Percentiles rank a stretch among this genome's conserved stretches.
phyloP scores from a whole-genome alignment of 2,113 vertebrate species.

The Ploceus nigricollis region DNA sequence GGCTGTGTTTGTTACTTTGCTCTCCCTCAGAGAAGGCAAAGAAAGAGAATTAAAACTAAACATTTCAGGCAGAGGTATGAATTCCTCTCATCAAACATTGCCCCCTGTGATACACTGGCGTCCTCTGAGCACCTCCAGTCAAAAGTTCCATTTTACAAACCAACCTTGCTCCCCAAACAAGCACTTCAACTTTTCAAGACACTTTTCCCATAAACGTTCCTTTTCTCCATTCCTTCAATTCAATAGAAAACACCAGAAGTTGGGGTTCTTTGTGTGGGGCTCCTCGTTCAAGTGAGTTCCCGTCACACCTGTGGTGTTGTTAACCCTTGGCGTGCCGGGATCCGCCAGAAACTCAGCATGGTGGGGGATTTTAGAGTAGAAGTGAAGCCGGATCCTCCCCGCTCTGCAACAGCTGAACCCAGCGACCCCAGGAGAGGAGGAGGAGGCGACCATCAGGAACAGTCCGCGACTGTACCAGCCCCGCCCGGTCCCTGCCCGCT shows the following conservation, averaged over 20 bases:
- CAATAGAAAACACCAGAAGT: background rate
- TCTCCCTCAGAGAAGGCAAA: background rate
- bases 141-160: background rate
- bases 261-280: background rate
- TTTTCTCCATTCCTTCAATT: background rate
- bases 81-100: background rate
- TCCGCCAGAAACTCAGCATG: background rate
- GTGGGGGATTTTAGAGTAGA: background rate
- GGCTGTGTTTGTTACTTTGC: background rate
- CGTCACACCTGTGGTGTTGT: background rate
- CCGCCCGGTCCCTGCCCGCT: background rate
- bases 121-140: background rate
- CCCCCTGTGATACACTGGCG: background rate
- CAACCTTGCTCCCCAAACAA: background rate
- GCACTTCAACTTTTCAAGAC: background rate
- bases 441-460: background rate
- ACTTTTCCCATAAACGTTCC: background rate
- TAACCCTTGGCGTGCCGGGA: background rate
- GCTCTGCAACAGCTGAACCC: background rate
- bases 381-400: background rate
- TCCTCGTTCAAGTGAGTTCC: background rate
- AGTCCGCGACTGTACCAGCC: fast-evolving
- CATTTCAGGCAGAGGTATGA: background rate
- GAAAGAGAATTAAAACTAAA: background rate
- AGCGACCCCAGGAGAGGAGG: background rate